phyloP scores from a whole-genome alignment of 2,888 invertebrate genomes.

The Alentia gelatinosa region DNA sequence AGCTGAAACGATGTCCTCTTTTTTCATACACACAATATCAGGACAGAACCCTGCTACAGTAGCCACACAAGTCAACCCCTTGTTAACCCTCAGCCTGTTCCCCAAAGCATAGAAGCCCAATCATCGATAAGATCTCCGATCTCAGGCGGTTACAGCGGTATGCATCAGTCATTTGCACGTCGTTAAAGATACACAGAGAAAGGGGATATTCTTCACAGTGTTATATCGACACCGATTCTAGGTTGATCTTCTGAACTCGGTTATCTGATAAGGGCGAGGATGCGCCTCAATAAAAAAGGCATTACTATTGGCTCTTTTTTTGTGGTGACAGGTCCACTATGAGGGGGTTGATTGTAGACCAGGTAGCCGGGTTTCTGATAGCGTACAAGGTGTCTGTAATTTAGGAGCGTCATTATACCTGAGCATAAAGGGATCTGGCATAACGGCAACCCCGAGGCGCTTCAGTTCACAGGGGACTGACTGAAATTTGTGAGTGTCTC shows the following conservation, averaged over 20 bases:
- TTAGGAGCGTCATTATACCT: too few relatives aligned
- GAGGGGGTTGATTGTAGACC: too few relatives aligned
- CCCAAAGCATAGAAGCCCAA: not conserved
- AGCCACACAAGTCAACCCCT: not conserved
- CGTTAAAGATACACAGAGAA: not conserved
- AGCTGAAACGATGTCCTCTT: not conserved
- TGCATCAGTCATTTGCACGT: not conserved
- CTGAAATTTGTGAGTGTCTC: too few relatives aligned
- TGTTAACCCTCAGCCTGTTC: not conserved
- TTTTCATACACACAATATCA: not conserved
- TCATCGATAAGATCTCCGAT: not conserved
- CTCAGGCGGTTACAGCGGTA: not conserved
- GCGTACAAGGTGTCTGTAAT: too few relatives aligned
- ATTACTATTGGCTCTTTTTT: not conserved
- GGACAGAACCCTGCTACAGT: too few relatives aligned
- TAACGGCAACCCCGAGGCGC: too few relatives aligned
- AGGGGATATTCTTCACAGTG: not conserved
- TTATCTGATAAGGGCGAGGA: not conserved
- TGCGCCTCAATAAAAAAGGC: not conserved
- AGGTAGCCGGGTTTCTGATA: too few relatives aligned
- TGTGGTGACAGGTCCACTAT: not conserved
- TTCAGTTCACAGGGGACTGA: too few relatives aligned
- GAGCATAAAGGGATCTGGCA: too few relatives aligned
- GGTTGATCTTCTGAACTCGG: not conserved
- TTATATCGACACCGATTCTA: not conserved